Evolutionary conservation across 2,888 invertebrate species (phyloP).

Genomic region (Euproctis similis): DNA sequence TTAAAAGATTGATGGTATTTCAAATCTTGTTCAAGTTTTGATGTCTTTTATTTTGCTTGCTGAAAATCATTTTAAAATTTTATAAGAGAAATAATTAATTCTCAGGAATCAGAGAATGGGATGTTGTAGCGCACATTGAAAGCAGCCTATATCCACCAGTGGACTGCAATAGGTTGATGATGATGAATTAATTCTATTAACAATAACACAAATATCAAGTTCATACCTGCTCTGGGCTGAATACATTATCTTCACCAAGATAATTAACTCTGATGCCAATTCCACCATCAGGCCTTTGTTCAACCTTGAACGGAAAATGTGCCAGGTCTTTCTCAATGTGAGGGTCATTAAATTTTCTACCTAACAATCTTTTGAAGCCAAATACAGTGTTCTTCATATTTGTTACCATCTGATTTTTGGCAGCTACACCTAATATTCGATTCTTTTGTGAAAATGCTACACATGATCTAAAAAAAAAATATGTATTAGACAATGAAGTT

Average conservation of each 20-base stretch:
- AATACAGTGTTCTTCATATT: slow-evolving; percentile 98
- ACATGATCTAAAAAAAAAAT: slow-evolving; percentile 89
- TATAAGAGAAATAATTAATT: neutral
- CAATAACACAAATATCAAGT: neutral
- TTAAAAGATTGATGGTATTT: too few relatives aligned
- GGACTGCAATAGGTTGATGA: too few relatives aligned
- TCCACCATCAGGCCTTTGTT: slow-evolving; percentile 84
- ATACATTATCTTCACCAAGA: slow-evolving; percentile 88
- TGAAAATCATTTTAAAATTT: slow-evolving; percentile 12
- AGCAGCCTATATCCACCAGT: too few relatives aligned
- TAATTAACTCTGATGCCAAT: slow-evolving; percentile 94
- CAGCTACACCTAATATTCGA: slow-evolving; percentile 95
- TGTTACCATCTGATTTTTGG: slow-evolving; percentile 96
- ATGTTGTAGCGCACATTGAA: too few relatives aligned
- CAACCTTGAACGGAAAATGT: slow-evolving; percentile 86
- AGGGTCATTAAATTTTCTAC: slow-evolving; percentile 92
- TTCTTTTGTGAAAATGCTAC: slow-evolving; percentile 96
- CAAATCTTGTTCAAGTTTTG: too few relatives aligned
- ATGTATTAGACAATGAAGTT: too few relatives aligned
- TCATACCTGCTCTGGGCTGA: slow-evolving; percentile 89
- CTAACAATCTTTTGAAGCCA: slow-evolving; percentile 94
- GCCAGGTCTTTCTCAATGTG: slow-evolving; percentile 89
- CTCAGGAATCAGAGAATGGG: neutral
- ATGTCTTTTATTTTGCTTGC: too few relatives aligned
- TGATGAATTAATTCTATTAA: too few relatives aligned